Conservation (phyloP, 2,888 invertebrate species). For the Ornithoptera alexandrae region DNA sequence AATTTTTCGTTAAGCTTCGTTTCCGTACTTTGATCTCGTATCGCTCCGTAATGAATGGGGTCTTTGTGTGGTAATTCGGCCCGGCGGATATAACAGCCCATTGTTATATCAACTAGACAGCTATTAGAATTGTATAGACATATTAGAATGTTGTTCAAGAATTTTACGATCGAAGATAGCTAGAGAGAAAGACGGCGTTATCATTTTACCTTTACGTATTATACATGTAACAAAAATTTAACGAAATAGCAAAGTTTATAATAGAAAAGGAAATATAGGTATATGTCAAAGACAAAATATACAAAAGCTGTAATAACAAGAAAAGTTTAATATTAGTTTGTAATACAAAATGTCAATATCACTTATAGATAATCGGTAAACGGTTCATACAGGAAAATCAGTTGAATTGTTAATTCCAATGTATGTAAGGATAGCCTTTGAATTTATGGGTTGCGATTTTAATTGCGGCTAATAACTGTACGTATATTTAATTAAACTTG, state of each 20-base stretch:
- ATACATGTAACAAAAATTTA: too few species aligned
- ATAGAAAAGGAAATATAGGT: too few species aligned
- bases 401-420: slow-evolving; percentile 60
- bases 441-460: too few species aligned
- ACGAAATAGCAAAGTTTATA: too few species aligned
- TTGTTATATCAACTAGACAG: slow-evolving; percentile 28
- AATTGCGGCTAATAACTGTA: background rate
- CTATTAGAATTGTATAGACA: slow-evolving; percentile 28
- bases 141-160: slow-evolving; percentile 9
- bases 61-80: slow-evolving; percentile 31
- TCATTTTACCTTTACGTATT: too few species aligned
- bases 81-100: slow-evolving; percentile 30
- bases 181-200: background rate
- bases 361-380: background rate
- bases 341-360: background rate
- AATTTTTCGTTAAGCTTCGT: slow-evolving; percentile 29
- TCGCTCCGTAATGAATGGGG: slow-evolving; percentile 29
- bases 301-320: too few species aligned
- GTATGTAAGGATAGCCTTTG: slow-evolving; percentile 63
- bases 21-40: slow-evolving; percentile 31
- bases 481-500: background rate
- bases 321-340: too few species aligned
- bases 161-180: background rate
- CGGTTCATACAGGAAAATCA: slow-evolving; percentile 47
- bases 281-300: too few species aligned